A percentile compares a stretch with the other conserved stretches of the same genome.
Evolutionary conservation across 2,113 vertebrate species (phyloP).

Genomic region (Pteropus alecto): DNA sequence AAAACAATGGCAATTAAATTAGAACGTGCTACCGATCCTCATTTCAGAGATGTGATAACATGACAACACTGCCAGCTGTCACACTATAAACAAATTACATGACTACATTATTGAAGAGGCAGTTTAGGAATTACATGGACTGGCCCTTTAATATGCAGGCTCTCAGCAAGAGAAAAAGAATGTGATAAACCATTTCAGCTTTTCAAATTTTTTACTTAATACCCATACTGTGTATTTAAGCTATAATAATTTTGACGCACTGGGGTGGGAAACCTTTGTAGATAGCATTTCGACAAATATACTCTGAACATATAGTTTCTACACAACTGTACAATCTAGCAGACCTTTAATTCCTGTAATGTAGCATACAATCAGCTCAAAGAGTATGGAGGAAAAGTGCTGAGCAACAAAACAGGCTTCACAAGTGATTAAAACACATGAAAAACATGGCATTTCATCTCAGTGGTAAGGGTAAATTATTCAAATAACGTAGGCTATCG

Average conservation of each 20-base stretch:
- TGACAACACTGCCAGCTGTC: neutral
- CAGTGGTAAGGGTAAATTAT: neutral
- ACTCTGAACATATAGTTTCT: neutral
- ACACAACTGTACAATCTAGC: neutral
- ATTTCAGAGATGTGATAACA: neutral
- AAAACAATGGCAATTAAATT: neutral
- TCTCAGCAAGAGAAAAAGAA: neutral
- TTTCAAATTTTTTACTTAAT: constrained; percentile 29
- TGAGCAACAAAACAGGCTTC: neutral
- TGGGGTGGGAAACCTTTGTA: neutral
- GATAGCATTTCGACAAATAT: neutral
- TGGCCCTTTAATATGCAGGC: neutral
- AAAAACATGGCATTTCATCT: neutral
- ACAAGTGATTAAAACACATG: neutral
- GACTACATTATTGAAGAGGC: neutral
- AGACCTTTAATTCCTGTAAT: neutral
- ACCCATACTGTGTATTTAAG: neutral
- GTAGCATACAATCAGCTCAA: neutral
- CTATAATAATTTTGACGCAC: neutral
- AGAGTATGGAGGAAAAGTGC: neutral
- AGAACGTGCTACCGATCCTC: neutral
- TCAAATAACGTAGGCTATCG: neutral
- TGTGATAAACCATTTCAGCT: neutral
- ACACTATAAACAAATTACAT: neutral
- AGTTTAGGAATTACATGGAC: neutral